phyloP scores from a whole-genome alignment of 2,888 invertebrate genomes.

The Osmoderma eremita region DNA sequence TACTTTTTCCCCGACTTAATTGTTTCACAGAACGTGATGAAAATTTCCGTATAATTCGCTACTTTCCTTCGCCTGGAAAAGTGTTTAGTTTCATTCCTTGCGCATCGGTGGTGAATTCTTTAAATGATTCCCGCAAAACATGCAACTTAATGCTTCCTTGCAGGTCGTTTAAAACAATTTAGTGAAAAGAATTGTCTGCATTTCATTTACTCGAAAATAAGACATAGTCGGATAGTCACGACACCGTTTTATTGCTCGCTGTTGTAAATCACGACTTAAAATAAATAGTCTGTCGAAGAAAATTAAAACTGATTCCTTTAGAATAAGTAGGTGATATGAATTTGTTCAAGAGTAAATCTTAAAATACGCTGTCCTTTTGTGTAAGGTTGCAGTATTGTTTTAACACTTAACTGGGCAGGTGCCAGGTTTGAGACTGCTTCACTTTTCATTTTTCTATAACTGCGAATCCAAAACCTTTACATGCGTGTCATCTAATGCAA shows the following conservation, averaged over 20 bases:
- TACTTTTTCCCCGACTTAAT: conserved; percentile 30
- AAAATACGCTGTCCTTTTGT: too few species aligned
- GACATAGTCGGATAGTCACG: neutral
- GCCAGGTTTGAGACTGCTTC: too few species aligned
- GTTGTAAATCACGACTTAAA: too few species aligned
- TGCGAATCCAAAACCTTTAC: too few species aligned
- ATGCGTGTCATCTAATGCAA: too few species aligned
- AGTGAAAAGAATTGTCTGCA: conserved; percentile 14
- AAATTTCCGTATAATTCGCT: conserved; percentile 17
- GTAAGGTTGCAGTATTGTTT: too few species aligned
- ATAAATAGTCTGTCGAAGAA: too few species aligned
- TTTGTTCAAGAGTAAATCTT: too few species aligned
- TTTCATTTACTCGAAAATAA: conserved; percentile 14
- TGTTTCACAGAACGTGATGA: conserved; percentile 26
- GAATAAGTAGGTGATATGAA: too few species aligned
- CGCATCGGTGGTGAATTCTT: conserved; percentile 21
- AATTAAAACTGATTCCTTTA: too few species aligned
- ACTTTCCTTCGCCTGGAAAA: conserved; percentile 22
- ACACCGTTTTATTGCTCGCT: neutral
- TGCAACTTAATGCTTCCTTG: conserved; percentile 23
- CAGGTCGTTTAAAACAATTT: conserved; percentile 25
- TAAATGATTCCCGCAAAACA: conserved; percentile 20
- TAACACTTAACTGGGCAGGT: too few species aligned
- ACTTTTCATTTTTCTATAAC: too few species aligned
- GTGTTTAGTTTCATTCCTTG: conserved; percentile 20